Evolutionary conservation across 2,113 vertebrate genomes (phyloP).

Genomic region (Craseonycteris thonglongyai): DNA sequence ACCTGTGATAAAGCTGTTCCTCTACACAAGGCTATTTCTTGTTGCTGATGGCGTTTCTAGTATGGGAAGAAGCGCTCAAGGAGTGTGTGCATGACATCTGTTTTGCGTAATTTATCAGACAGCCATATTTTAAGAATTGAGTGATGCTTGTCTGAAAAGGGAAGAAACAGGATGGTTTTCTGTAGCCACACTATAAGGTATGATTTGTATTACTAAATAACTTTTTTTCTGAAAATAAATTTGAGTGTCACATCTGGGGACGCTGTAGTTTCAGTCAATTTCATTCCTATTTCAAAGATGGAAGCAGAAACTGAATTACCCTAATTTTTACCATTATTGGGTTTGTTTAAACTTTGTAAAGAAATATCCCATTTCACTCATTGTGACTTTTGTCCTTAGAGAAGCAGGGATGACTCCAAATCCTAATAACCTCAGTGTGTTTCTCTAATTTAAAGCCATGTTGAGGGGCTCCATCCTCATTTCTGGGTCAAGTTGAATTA

Average conservation of each 20-base stretch:
- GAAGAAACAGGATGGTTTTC: constrained; percentile 50
- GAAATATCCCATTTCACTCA: constrained; percentile 32
- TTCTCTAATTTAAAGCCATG: constrained; percentile 71
- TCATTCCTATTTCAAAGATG: neutral
- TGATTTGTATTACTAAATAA: neutral
- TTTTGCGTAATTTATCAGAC: neutral
- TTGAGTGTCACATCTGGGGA: constrained; percentile 19
- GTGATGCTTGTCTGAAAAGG: neutral
- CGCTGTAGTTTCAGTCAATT: neutral
- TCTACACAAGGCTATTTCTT: constrained; percentile 38
- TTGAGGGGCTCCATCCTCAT: constrained; percentile 57
- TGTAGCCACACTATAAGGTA: constrained; percentile 51
- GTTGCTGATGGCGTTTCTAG: neutral
- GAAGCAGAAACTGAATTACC: constrained; percentile 14
- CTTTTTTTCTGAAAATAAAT: constrained; percentile 33
- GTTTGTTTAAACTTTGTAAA: constrained; percentile 49
- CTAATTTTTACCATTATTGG: neutral
- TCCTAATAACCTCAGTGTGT: constrained; percentile 47
- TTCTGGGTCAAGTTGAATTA: constrained; percentile 58
- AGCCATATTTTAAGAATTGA: neutral
- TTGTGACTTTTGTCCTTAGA: constrained; percentile 51
- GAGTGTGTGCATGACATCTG: neutral
- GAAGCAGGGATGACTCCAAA: constrained; percentile 13
- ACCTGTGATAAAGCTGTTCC: constrained; percentile 45
- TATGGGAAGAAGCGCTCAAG: neutral